Conservation (phyloP, 1,140 invertebrate genomes). For the Penaeus vannamei region DNA sequence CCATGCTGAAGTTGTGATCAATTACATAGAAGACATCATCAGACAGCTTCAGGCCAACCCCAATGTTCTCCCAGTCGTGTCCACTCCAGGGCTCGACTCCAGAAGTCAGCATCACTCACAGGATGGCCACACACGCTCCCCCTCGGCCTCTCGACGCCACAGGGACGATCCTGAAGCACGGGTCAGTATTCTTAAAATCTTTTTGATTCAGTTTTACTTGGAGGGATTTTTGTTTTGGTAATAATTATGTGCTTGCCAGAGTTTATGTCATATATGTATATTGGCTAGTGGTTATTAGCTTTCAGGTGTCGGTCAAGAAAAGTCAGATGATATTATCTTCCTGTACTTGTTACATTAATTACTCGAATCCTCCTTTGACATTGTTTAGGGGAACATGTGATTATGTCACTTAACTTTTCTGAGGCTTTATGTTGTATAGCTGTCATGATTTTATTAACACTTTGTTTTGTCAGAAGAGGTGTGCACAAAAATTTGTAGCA, state of each 20-base stretch:
- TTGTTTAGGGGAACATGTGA: too few relatives aligned
- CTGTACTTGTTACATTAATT: too few relatives aligned
- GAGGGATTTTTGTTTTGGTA: background rate
- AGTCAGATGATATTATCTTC: too few relatives aligned
- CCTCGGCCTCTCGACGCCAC: constrained; percentile 48
- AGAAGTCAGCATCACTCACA: constrained; percentile 23
- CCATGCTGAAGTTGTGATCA: constrained; percentile 85
- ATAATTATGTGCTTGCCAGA: background rate
- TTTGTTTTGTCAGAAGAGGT: too few relatives aligned
- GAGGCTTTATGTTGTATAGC: too few relatives aligned
- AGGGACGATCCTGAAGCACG: constrained; percentile 48
- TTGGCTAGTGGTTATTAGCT: too few relatives aligned
- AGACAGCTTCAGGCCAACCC: constrained; percentile 86
- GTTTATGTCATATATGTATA: too few relatives aligned
- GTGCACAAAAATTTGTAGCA: too few relatives aligned
- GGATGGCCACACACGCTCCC: constrained; percentile 35
- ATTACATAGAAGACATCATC: constrained; percentile 88
- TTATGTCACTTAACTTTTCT: too few relatives aligned
- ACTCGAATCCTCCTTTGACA: too few relatives aligned
- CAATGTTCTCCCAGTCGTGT: constrained; percentile 79
- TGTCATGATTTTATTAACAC: too few relatives aligned
- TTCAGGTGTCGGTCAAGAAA: too few relatives aligned
- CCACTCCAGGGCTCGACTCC: constrained; percentile 60
- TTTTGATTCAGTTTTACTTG: background rate
- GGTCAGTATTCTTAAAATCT: constrained; percentile 32